phyloP scores from a whole-genome alignment of 30 jellyfish, hydroid and myxozoan genomes.

The Hydra vulgaris region DNA sequence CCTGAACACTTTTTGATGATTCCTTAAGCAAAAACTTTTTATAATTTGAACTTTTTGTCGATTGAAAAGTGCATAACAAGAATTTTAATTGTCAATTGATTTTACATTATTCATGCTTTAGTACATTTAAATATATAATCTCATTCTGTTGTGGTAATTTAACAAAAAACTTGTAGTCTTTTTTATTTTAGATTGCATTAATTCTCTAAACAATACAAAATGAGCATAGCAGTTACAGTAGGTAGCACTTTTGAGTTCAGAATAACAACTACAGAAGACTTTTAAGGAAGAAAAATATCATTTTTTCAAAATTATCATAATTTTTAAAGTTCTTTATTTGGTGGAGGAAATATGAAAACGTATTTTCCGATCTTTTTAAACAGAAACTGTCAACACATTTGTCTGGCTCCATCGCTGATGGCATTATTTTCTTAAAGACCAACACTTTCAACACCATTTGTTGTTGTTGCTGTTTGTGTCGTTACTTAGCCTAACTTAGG shows the following conservation, averaged over 20 bases:
- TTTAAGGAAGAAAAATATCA: too few relatives aligned
- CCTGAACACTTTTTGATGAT: slow-evolving; percentile 2
- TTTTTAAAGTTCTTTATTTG: slow-evolving; percentile 2
- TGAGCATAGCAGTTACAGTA: slow-evolving; percentile 12
- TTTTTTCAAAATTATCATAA: too few relatives aligned
- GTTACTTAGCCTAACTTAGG: too few relatives aligned
- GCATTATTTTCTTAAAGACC: too few relatives aligned
- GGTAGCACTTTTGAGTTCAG: too few relatives aligned
- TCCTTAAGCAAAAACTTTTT: background rate
- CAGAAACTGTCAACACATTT: background rate
- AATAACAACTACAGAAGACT: slow-evolving; percentile 1
- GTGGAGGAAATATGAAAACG: slow-evolving; percentile 1
- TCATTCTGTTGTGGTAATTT: slow-evolving; percentile 2
- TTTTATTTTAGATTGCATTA: slow-evolving; percentile 1
- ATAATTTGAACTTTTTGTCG: slow-evolving; percentile 10
- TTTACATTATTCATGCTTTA: too few relatives aligned
- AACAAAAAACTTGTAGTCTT: slow-evolving; percentile 2
- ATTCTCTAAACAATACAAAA: slow-evolving; percentile 9
- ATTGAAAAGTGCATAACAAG: slow-evolving; percentile 7
- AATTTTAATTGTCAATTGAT: too few relatives aligned
- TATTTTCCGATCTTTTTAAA: background rate
- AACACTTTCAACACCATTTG: too few relatives aligned
- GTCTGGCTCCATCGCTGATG: slow-evolving; percentile 15
- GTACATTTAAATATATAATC: background rate
- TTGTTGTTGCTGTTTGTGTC: too few relatives aligned